phyloP scores from a whole-genome alignment of 2,113 vertebrate species.

The Triplophysa tibetana region DNA sequence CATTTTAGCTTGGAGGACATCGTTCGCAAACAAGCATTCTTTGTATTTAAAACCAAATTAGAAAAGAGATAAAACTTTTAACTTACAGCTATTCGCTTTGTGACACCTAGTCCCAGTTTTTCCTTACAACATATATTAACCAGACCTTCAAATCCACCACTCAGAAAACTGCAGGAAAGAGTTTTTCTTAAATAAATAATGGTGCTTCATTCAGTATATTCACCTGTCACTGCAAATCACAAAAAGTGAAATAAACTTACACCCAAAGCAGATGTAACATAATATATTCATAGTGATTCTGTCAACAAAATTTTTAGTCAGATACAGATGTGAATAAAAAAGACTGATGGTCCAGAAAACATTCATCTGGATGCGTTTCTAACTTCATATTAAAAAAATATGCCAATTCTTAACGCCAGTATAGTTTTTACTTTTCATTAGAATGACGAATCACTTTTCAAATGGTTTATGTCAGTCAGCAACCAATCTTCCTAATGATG shows the following conservation, averaged over 20 bases:
- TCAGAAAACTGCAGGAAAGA: too few relatives aligned
- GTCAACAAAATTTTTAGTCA: not conserved
- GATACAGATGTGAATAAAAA: not conserved
- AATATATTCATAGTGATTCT: conserved; percentile 35
- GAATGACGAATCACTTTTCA: conserved; percentile 55
- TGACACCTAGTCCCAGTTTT: too few relatives aligned
- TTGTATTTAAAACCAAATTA: too few relatives aligned
- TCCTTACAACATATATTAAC: too few relatives aligned
- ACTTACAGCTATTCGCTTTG: too few relatives aligned
- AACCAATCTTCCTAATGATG: conserved; percentile 56
- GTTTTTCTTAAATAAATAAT: conserved; percentile 1
- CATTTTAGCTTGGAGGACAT: too few relatives aligned
- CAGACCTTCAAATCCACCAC: too few relatives aligned
- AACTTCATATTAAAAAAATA: conserved; percentile 23
- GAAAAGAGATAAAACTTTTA: too few relatives aligned
- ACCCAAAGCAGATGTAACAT: conserved; percentile 22
- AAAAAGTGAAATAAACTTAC: conserved; percentile 14
- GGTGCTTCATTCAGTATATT: not conserved
- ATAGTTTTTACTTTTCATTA: conserved; percentile 52
- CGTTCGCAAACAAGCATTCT: too few relatives aligned
- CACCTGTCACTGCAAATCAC: not conserved
- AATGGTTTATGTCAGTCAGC: conserved; percentile 57
- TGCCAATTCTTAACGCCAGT: conserved; percentile 44
- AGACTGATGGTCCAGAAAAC: not conserved
- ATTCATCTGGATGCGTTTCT: conserved; percentile 31